Percentiles rank a stretch among this genome's conserved stretches.
Conservation (phyloP, 2,113 vertebrate species). For the Micronycteris hirsuta region DNA sequence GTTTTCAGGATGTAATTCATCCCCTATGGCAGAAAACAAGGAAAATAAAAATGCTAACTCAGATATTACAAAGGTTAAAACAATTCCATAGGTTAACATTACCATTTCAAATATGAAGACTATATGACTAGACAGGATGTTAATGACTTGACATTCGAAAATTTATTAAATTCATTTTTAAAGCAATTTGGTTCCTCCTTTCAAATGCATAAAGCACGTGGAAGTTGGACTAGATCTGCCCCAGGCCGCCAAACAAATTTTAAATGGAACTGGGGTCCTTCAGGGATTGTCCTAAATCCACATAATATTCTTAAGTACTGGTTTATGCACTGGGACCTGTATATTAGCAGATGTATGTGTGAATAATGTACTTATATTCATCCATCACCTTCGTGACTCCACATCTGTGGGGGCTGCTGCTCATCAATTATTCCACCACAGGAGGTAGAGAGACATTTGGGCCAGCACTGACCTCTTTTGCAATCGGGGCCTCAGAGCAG, state of each 20-base stretch:
- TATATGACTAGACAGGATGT: conserved; percentile 52
- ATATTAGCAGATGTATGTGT: conserved; percentile 60
- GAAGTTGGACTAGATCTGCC: conserved; percentile 54
- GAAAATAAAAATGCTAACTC: conserved; percentile 47
- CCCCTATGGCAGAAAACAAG: conserved; percentile 43
- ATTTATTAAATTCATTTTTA: conserved; percentile 71
- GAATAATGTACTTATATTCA: conserved; percentile 52
- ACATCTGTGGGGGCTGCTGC: conserved; percentile 38
- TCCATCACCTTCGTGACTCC: conserved; percentile 60
- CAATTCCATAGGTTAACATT: conserved; percentile 38
- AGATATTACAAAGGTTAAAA: conserved; percentile 36
- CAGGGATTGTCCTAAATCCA: conserved; percentile 69
- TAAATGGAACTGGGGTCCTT: conserved; percentile 71
- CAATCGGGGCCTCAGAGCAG: conserved; percentile 43
- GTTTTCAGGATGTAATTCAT: conserved; percentile 46
- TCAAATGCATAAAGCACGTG: conserved; percentile 60
- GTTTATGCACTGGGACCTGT: conserved; percentile 61
- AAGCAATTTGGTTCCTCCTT: conserved; percentile 61
- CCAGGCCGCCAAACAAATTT: conserved; percentile 66
- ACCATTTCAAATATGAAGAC: conserved; percentile 34
- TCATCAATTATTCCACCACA: conserved; percentile 54
- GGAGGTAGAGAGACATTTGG: conserved; percentile 46
- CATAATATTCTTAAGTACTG: conserved; percentile 62
- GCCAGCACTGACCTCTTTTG: conserved; percentile 55
- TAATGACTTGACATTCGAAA: conserved; percentile 64